phyloP scores from a whole-genome alignment of 1,140 invertebrate species.

The Drosophila truncata region DNA sequence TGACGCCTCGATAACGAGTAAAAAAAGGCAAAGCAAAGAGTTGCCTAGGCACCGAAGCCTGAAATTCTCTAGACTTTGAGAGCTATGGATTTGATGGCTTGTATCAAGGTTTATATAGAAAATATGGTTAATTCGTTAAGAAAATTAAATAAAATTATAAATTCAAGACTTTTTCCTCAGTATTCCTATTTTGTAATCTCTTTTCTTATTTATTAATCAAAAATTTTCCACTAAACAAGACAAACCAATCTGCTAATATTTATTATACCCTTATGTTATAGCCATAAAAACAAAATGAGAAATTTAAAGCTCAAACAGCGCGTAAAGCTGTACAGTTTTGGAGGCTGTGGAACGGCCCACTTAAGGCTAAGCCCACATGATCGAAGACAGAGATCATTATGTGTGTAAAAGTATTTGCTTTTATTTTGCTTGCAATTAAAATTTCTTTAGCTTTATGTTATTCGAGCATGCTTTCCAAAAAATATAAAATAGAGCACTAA shows the following conservation, averaged over 20 bases:
- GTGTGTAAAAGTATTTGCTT: slow-evolving; percentile 1
- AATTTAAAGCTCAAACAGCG: slow-evolving; percentile 45
- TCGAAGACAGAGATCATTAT: slow-evolving; percentile 2
- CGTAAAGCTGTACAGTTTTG: slow-evolving; percentile 38
- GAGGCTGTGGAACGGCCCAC: slow-evolving; percentile 32
- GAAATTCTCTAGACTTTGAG: slow-evolving; percentile 30
- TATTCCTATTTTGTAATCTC: background rate
- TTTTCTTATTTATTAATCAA: background rate
- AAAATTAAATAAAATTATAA: background rate
- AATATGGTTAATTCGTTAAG: background rate
- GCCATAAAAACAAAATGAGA: slow-evolving; percentile 7
- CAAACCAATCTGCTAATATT: background rate
- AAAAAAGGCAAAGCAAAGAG: slow-evolving; percentile 39
- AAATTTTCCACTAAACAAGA: background rate
- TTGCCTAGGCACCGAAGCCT: slow-evolving; percentile 43
- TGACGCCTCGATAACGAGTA: slow-evolving; percentile 69
- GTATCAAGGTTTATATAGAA: background rate
- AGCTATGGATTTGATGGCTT: background rate
- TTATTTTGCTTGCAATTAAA: slow-evolving; percentile 27
- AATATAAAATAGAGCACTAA: background rate
- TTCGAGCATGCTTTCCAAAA: background rate
- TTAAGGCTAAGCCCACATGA: slow-evolving; percentile 31
- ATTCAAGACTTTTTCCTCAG: background rate
- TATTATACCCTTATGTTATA: slow-evolving; percentile 25
- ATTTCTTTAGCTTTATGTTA: slow-evolving; percentile 11